Conservation (phyloP, 64 coral and sea anemone genomes). For the Catalaphyllia jardinei region DNA sequence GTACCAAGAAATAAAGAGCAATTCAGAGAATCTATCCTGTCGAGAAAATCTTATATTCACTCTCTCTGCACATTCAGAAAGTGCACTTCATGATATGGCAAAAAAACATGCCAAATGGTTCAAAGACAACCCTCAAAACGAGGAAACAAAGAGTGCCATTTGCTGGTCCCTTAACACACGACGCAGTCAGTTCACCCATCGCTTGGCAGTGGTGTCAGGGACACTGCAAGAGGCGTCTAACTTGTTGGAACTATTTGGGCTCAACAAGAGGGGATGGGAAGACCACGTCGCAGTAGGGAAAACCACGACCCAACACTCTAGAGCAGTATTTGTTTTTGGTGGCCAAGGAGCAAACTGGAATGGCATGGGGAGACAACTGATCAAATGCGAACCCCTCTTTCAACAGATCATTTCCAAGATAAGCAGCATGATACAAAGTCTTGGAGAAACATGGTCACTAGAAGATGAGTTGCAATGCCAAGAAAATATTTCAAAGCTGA, state of each 20-base stretch:
- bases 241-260: slow-evolving; percentile 39
- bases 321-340: slow-evolving; percentile 65
- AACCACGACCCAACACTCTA: slow-evolving; percentile 3
- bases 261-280: slow-evolving; percentile 11
- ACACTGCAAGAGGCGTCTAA: slow-evolving; percentile 35
- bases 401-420: slow-evolving; percentile 28
- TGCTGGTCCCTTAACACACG: slow-evolving; percentile 78
- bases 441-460: slow-evolving; percentile 75
- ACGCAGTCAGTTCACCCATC: slow-evolving; percentile 49
- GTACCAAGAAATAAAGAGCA: neutral
- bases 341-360: slow-evolving; percentile 71
- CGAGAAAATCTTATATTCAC: slow-evolving; percentile 33
- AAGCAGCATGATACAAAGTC: slow-evolving; percentile 26
- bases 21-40: neutral
- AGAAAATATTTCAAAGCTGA: slow-evolving; percentile 23
- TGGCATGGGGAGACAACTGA: slow-evolving; percentile 73
- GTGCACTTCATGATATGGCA: slow-evolving; percentile 13
- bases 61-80: slow-evolving; percentile 50
- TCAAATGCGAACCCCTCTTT: slow-evolving; percentile 63
- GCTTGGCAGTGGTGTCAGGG: slow-evolving; percentile 55
- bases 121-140: slow-evolving; percentile 22
- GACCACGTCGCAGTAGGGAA: slow-evolving; percentile 22
- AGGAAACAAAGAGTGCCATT: slow-evolving; percentile 28
- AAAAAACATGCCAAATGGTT: slow-evolving; percentile 29
- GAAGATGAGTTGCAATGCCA: slow-evolving; percentile 26